A percentile compares a stretch with the other conserved stretches of the same genome.
Evolutionary conservation across 1,140 invertebrate genomes (phyloP).

Genomic region (Scaptodrosophila lebanonensis): DNA sequence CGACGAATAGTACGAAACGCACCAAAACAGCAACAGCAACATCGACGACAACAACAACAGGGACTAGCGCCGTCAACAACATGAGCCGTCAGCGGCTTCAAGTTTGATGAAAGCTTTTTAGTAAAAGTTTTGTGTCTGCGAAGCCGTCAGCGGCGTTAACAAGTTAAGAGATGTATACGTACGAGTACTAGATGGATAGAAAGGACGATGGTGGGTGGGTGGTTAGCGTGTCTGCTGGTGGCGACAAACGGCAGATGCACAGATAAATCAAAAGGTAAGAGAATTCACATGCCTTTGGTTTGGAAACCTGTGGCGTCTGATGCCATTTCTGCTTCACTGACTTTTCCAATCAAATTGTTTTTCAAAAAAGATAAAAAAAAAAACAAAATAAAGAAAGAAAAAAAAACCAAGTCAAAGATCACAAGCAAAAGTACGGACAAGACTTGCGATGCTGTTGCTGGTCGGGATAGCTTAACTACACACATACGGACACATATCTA

Average conservation of each 20-base stretch:
- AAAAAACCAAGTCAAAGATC: constrained; percentile 59
- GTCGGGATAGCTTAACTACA: constrained; percentile 18
- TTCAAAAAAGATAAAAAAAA: too few species aligned
- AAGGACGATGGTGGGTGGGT: not conserved
- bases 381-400: too few species aligned
- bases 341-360: constrained; percentile 70
- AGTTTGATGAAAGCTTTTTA: too few species aligned
- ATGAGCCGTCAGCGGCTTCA: too few species aligned
- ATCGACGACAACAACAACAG: too few species aligned
- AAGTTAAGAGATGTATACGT: too few species aligned
- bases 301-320: constrained; percentile 41
- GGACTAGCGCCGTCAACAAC: too few species aligned
- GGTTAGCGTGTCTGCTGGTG: not conserved
- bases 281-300: not conserved
- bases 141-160: too few species aligned
- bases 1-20: too few species aligned
- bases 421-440: constrained; percentile 18
- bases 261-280: constrained; percentile 28
- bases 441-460: not conserved
- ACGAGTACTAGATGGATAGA: not conserved
- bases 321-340: constrained; percentile 54
- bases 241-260: constrained; percentile 3
- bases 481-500: constrained; percentile 3
- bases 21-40: too few species aligned
- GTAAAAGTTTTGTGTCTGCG: too few species aligned